A percentile compares a stretch with the other conserved stretches of the same genome.
phyloP scores from a whole-genome alignment of 30 jellyfish, hydroid and myxozoan genomes.

The Clytia hemisphaerica region DNA sequence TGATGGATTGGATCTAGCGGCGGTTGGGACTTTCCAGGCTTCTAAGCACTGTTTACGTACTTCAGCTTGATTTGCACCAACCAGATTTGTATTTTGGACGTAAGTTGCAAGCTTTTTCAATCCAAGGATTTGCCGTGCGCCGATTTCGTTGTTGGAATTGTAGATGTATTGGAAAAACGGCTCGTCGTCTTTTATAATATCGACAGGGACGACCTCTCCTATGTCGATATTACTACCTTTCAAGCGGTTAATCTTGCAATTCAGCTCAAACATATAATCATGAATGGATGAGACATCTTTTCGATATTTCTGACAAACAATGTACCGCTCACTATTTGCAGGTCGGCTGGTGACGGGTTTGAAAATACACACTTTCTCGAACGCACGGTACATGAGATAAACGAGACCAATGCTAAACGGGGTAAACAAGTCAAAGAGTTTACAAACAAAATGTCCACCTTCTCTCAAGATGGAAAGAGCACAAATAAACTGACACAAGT shows the following conservation, averaged over 20 bases:
- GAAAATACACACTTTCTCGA: slow-evolving; percentile 62
- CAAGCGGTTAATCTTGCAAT: slow-evolving; percentile 37
- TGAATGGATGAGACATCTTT: slow-evolving; percentile 44
- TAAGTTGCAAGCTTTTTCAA: slow-evolving; percentile 56
- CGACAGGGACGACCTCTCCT: slow-evolving; percentile 59
- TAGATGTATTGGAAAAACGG: slow-evolving; percentile 47
- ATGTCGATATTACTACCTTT: slow-evolving; percentile 55
- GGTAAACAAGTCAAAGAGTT: slow-evolving; percentile 78
- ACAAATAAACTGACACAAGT: slow-evolving; percentile 84
- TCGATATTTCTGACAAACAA: slow-evolving; percentile 59
- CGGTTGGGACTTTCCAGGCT: slow-evolving; percentile 90
- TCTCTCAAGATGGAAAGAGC: slow-evolving; percentile 74
- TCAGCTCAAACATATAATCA: slow-evolving; percentile 70
- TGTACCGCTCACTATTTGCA: slow-evolving; percentile 89
- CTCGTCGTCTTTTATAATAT: slow-evolving; percentile 34
- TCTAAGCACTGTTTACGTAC: slow-evolving; percentile 58
- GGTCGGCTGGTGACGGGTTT: slow-evolving; percentile 96
- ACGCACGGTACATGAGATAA: slow-evolving; percentile 65
- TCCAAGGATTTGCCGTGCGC: slow-evolving; percentile 55
- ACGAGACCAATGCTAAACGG: slow-evolving; percentile 91
- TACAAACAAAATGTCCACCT: slow-evolving; percentile 95
- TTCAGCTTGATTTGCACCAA: slow-evolving; percentile 84
- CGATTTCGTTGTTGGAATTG: slow-evolving; percentile 65
- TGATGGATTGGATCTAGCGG: slow-evolving; percentile 67
- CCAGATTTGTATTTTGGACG: slow-evolving; percentile 67